A percentile compares a stretch with the other conserved stretches of the same genome.
phyloP scores from a whole-genome alignment of 2,113 vertebrate species.

The Gymnobelideus leadbeateri region DNA sequence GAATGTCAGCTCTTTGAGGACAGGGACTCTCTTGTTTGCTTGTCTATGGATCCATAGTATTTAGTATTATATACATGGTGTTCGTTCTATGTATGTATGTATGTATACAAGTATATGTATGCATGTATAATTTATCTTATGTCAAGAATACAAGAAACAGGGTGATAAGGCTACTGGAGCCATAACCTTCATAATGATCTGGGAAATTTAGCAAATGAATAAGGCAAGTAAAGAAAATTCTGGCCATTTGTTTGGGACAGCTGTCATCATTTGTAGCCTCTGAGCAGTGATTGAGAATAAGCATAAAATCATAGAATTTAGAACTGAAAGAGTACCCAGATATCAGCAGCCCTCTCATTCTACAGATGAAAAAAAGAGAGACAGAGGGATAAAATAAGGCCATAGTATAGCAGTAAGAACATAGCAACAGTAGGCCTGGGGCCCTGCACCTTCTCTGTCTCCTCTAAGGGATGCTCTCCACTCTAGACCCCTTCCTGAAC shows the following conservation, averaged over 20 bases:
- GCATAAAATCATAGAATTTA: background rate
- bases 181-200: background rate
- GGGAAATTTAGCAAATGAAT: background rate
- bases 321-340: slow-evolving; percentile 38
- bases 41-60: background rate
- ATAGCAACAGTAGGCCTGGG: background rate
- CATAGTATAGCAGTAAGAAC: background rate
- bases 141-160: background rate
- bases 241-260: background rate
- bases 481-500: background rate
- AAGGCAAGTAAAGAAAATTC: background rate
- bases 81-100: too few relatives aligned
- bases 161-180: background rate
- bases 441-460: background rate
- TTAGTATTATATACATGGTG: background rate
- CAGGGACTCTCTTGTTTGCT: too few relatives aligned
- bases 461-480: slow-evolving; percentile 40
- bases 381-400: background rate
- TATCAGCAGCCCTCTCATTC: background rate
- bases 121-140: background rate
- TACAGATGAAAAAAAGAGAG: slow-evolving; percentile 41
- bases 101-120: too few relatives aligned
- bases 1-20: too few relatives aligned
- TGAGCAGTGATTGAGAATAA: background rate
- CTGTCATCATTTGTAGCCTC: background rate